Base-by-base conservation (phyloP, 2,113 vertebrate genomes). In the Trichechus manatus region DNA sequence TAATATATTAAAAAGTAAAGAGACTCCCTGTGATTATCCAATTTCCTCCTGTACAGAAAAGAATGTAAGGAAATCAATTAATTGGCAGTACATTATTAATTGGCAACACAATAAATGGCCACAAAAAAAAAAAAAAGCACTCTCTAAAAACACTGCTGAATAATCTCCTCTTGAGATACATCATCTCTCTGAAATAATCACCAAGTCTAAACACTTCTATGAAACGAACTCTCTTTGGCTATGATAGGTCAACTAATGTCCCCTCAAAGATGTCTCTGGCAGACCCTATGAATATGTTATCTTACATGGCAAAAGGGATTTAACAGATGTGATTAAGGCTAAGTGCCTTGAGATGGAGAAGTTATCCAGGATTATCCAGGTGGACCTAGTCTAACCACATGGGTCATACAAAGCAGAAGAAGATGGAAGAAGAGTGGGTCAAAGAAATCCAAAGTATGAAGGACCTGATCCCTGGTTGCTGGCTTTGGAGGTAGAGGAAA, bases 1-100 rank as follows among this genome's bases (percentile, higher is more conserved):
- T 56, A 56, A 56, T 17, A 56, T 31, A 68, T 78, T 78, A 90
- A 81, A 91, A 96, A 47, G 77, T 56, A 66, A 94, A 20, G 27
- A 59, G 10, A 87, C 25, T 78, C 14, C 8, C 27, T 59, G 17
- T 25, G 64, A 27, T 81, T 31, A 86, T 74, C 15, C 42, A 83
- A 15, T 89, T 88, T 82, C 44, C 14, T 87, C 42, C 44, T 42
- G 19, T 68, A 83, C 7, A 42, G 42, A 74, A 87, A 94, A 68
- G 9, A 87, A 61, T 66, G 1, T 53, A 82, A 91, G 53, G 9
- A 53, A 75, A 47, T 31, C 3, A 61, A 82, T 93, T 91, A 61
- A 68, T 9, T 63, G 56, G 23, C 29, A 95, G n/a, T n/a, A n/a
- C n/a, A n/a, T n/a, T n/a, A 82, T 93, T 91, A 61, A 68, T 9